These are phyloP conservation scores for Colletes collaris DNA, from an alignment of 2,888 invertebrate species.

Conservation along the genomic window DNA sequence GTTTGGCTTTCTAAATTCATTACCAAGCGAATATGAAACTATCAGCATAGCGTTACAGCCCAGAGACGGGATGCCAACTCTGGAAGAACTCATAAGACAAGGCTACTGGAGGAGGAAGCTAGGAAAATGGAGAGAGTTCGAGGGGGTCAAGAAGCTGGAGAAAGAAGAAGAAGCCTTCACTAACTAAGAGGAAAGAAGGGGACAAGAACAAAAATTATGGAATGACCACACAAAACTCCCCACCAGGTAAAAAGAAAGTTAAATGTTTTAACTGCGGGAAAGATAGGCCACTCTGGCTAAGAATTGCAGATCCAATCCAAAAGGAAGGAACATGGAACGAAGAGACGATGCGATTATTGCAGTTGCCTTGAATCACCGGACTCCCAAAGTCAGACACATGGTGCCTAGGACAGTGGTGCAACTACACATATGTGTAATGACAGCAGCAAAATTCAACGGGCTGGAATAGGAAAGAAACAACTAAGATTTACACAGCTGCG, in stretches of 20 bases:
- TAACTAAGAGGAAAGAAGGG: slow-evolving; percentile 1
- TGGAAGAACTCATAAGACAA: slow-evolving; percentile 10
- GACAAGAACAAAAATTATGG: neutral
- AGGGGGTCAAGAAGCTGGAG: neutral
- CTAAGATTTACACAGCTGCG: neutral
- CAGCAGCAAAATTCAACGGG: neutral
- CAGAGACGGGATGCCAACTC: neutral
- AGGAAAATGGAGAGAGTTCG: neutral
- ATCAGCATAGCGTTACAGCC: slow-evolving; percentile 11
- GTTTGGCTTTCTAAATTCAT: slow-evolving; percentile 4
- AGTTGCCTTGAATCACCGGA: too few relatives aligned
- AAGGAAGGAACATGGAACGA: too few relatives aligned
- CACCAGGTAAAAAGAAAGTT: neutral
- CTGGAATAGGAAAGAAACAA: neutral
- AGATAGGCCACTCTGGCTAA: too few relatives aligned
- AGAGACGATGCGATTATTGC: too few relatives aligned
- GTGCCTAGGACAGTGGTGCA: too few relatives aligned
- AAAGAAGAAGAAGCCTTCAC: slow-evolving; percentile 5
- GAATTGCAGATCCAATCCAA: too few relatives aligned
- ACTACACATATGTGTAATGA: too few relatives aligned
- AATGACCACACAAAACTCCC: neutral
- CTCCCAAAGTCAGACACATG: too few relatives aligned
- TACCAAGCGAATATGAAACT: slow-evolving; percentile 16
- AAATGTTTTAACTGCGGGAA: too few relatives aligned
- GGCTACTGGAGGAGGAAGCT: slow-evolving; percentile 10